Base-by-base conservation (phyloP, 2,797 vertebrate genomes). In the Pteropus rufus region DNA sequence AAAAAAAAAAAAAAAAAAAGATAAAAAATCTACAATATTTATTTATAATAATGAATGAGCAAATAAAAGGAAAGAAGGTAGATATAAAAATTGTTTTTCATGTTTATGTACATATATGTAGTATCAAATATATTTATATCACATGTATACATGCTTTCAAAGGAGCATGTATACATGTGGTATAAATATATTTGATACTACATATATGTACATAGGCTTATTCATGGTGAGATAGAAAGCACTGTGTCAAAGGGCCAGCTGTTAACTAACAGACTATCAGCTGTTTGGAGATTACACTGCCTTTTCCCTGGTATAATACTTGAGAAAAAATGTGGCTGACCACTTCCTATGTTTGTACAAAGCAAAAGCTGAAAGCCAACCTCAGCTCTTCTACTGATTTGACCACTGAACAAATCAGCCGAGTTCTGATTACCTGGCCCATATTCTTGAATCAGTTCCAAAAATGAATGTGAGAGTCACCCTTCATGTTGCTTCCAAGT, bases 271-370 rank as follows among this genome's bases (percentile, higher is more conserved):
- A 41, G 36, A 65, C 21, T 39, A 54, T 18, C 36, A 80, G 36
- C 36, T 56, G 62, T 69, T n/a, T 56, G 29, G 31, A 52, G 21
- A 26, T 65, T 15, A 9, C 7, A 6, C 80, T 31, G 58, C 79
- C 46, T 52, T 69, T 65, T 60, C 84, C 64, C 41, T 86, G 39
- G 62, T 67, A 72, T 5, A 46, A 58, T 60, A 58, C 73, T 91
- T 46, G 89, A 91, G 87, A 89, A 85, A 82, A 58, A 96, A 90
- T 84, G 67, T 89, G 86, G 52, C 80, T 29, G 54, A 56, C 82
- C 89, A 26, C 79, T 94, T 49, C 76, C 49, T 82, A 11, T 65
- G 41, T 69, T 76, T 95, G 80, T 83, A 2, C 67, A 58, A 62
- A 89, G 58, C 62, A 24, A 39, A 76, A 75, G 41, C 69, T 36